phyloP scores from a whole-genome alignment of 2,797 vertebrate species.

The Numenius phaeopus region DNA sequence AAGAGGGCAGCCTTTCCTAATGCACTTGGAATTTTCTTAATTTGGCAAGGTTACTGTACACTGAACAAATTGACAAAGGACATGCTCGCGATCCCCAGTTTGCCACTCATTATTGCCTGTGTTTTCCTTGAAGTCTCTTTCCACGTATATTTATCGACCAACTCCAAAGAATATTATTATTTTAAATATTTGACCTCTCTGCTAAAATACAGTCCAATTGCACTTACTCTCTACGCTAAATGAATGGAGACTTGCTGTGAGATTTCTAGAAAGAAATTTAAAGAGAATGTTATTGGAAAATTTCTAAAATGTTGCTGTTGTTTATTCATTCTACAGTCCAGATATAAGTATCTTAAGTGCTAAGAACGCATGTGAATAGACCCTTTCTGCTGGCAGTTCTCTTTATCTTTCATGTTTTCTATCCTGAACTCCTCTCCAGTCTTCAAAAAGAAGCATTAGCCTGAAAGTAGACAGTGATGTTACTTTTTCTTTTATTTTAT shows the following conservation, averaged over 20 bases:
- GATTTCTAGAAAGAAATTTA: background rate
- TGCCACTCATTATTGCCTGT: background rate
- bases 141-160: background rate
- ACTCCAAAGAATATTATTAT: background rate
- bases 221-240: background rate
- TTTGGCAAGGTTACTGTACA: background rate
- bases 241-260: background rate
- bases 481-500: background rate
- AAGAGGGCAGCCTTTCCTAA: constrained; percentile 84
- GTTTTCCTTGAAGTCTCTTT: constrained; percentile 4
- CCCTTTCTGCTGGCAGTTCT: background rate
- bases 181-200: background rate
- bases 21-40: constrained; percentile 52
- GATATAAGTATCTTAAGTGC: background rate
- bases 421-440: background rate
- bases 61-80: constrained; percentile 35
- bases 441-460: background rate
- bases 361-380: background rate
- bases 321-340: background rate
- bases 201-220: background rate
- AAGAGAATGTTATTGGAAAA: background rate
- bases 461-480: background rate
- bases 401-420: background rate
- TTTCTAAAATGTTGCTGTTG: background rate
- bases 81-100: background rate